Evolutionary conservation across 92 coral and sea anemone genomes (phyloP).

Genomic region (Phenganax stokvisi): DNA sequence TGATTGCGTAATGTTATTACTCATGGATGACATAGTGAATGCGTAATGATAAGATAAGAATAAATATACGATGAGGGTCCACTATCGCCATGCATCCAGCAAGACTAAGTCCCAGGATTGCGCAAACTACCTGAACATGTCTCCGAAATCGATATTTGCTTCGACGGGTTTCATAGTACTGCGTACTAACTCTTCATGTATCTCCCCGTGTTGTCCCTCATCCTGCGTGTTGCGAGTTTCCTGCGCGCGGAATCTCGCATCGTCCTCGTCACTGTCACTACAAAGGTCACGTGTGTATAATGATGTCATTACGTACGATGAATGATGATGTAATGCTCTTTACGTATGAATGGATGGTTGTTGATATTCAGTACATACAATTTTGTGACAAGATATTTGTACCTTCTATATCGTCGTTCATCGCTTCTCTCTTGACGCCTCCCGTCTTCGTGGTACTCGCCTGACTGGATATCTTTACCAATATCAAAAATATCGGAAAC

Average conservation of each 20-base stretch:
- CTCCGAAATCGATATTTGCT: constrained; percentile 27
- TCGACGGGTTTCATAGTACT: constrained; percentile 36
- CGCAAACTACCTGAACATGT: constrained; percentile 37
- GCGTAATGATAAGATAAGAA: not conserved
- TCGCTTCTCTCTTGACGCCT: not conserved
- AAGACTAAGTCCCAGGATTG: not conserved
- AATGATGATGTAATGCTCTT: no score
- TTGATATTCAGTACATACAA: not conserved
- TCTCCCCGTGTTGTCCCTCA: constrained; percentile 15
- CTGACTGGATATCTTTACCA: constrained; percentile 66
- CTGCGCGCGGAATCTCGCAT: constrained; percentile 9
- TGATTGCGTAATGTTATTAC: not conserved
- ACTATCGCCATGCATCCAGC: no score
- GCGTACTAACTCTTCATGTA: constrained; percentile 22
- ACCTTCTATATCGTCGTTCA: constrained; percentile 31
- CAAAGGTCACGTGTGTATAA: constrained; percentile 30
- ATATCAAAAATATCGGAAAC: constrained; percentile 88
- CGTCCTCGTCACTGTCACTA: constrained; percentile 38
- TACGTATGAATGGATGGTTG: not conserved
- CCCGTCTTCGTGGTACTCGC: constrained; percentile 38
- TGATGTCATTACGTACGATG: no score
- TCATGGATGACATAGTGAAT: not conserved
- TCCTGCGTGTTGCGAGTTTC: constrained; percentile 29
- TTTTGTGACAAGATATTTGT: not conserved
- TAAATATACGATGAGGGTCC: not conserved